These are phyloP conservation scores for Heterohyrax brucei DNA, from an alignment of 2,797 vertebrate genomes.

Conservation along the genomic window DNA sequence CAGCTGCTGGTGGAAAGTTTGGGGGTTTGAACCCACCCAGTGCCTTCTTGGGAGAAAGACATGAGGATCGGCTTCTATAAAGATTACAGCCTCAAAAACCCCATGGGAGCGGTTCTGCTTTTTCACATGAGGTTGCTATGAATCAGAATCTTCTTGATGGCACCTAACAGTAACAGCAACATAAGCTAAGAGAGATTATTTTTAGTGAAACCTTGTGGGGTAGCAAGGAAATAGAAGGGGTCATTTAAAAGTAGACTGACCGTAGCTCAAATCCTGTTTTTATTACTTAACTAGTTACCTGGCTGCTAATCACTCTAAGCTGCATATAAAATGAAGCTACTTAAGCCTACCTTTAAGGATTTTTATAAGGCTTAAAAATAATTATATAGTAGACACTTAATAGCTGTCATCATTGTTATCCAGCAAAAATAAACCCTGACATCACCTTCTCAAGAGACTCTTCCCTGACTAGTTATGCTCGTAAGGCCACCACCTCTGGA, in stretches of 20 bases:
- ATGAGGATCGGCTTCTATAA: not conserved
- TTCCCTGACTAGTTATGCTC: not conserved
- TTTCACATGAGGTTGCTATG: not conserved
- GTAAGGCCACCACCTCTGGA: not conserved
- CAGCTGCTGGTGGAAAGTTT: not conserved
- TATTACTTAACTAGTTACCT: not conserved
- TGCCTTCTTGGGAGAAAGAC: too few relatives aligned
- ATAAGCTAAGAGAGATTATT: not conserved
- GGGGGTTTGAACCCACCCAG: not conserved
- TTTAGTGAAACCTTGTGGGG: slow-evolving; percentile 39
- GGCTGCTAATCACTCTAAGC: slow-evolving; percentile 42
- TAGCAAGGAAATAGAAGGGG: not conserved
- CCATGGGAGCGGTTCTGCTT: not conserved
- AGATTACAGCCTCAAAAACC: not conserved
- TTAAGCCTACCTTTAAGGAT: slow-evolving; percentile 21
- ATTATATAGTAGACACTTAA: slow-evolving; percentile 55
- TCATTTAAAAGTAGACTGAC: slow-evolving; percentile 52
- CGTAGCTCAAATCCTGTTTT: slow-evolving; percentile 58
- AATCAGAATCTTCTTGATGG: not conserved
- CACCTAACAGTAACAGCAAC: not conserved
- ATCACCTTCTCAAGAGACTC: slow-evolving; percentile 42
- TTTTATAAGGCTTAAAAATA: slow-evolving; percentile 26
- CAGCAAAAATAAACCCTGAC: slow-evolving; percentile 46
- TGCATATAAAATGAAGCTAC: slow-evolving; percentile 68
- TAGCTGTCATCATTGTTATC: slow-evolving; percentile 46